Percentiles rank a stretch among this genome's conserved stretches.
Evolutionary conservation across 2,113 vertebrate species (phyloP).

Genomic region (Ovis aries): DNA sequence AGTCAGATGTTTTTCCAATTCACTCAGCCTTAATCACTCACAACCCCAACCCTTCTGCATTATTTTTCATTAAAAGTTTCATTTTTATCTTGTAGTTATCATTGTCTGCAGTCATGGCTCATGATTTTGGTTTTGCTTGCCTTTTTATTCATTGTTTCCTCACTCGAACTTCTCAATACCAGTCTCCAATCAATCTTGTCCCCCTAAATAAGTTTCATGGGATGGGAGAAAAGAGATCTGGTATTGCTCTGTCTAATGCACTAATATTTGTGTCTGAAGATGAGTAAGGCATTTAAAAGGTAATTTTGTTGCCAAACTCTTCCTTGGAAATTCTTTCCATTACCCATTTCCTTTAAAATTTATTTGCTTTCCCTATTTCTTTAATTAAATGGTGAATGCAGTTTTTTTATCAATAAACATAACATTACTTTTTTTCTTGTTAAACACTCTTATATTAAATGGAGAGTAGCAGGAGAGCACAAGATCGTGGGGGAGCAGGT

Average conservation of each 20-base stretch:
- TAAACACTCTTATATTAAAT: not conserved
- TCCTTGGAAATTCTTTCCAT: not conserved
- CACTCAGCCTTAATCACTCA: not conserved
- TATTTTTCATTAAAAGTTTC: not conserved
- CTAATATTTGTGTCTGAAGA: not conserved
- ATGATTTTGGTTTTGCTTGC: not conserved
- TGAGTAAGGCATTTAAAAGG: not conserved
- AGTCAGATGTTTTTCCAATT: not conserved
- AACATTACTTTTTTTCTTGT: not conserved
- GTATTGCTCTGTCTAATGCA: not conserved
- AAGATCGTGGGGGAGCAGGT: not conserved
- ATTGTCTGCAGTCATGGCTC: not conserved
- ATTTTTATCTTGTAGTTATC: not conserved
- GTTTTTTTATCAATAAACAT: not conserved
- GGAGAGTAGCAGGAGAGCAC: not conserved
- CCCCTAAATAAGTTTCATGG: not conserved
- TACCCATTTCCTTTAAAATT: too few species aligned
- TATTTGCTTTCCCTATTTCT: not conserved
- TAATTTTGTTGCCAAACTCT: not conserved
- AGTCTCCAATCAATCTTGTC: not conserved
- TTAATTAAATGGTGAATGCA: not conserved
- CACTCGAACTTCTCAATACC: not conserved
- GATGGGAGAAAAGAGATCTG: too few species aligned
- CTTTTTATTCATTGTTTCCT: not conserved
- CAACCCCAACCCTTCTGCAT: rapidly evolving